Conservation (phyloP, 2,888 invertebrate species). For the Chymomyza amoena region DNA sequence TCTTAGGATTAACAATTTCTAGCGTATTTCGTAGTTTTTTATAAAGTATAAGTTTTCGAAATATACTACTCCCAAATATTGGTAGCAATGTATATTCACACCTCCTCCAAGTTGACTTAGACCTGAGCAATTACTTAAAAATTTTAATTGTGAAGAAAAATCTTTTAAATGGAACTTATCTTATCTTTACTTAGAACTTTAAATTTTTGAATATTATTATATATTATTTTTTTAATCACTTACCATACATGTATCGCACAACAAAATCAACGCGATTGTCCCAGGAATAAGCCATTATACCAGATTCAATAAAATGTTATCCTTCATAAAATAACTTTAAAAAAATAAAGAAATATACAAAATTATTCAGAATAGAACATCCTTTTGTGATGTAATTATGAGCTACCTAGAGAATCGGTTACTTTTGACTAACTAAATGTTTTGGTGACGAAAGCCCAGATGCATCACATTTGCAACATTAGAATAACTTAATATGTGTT, state of each 20-base stretch:
- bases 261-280: constrained; percentile 90
- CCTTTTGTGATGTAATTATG: constrained; percentile 45
- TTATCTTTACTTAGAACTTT: background rate
- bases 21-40: too few species aligned
- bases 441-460: constrained; percentile 38
- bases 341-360: constrained; percentile 6
- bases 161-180: background rate
- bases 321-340: constrained; percentile 53
- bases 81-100: too few species aligned
- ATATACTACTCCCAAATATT: too few species aligned
- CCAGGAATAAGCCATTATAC: constrained; percentile 88
- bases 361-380: constrained; percentile 12
- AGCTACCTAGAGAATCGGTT: constrained; percentile 76
- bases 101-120: too few species aligned
- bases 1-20: too few species aligned
- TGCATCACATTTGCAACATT: constrained; percentile 56
- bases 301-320: constrained; percentile 25
- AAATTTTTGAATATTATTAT: too few species aligned
- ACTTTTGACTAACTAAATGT: constrained; percentile 75
- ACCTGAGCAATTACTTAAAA: too few species aligned
- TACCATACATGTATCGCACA: constrained; percentile 90
- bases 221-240: constrained; percentile 72
- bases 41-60: too few species aligned
- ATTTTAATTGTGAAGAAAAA: too few species aligned
- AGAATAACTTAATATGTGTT: constrained; percentile 43